Base-by-base conservation (phyloP, 2,888 invertebrate species). In the Ormia ochracea region DNA sequence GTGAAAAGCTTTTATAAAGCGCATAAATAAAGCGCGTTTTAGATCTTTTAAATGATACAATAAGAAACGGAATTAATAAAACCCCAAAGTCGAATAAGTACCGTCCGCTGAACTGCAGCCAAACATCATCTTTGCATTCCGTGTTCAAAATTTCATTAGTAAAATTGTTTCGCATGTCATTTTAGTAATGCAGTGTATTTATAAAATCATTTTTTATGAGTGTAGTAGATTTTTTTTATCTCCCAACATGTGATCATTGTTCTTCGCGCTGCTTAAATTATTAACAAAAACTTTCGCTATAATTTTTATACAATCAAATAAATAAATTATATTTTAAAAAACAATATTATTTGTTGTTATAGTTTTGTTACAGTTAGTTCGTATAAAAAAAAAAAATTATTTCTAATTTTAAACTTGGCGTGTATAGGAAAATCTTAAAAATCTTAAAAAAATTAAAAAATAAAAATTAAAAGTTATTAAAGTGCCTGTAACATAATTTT, bases 301-400 rank as follows among this genome's bases (percentile, higher is more conserved):
- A 66, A 23, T 72, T 72, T 68, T 41, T 41, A 14, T 17, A 14
- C 7, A 41, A 54, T 14, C 61, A 48, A 38, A 56, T 68, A 38
- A 14, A 52, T 14, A 56, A 23, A 48, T 21, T 10, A 28, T 14
- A 26, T 50, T 17, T 58, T 58, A 28, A 41, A 33, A 23, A n/a
- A n/a, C n/a, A n/a, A 45, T 65, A 52, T 70, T 68, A 66, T 58
- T 75, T 80, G 80, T 80, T 80, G 75, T 75, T 79, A 68, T 63
- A 68, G 33, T 66, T 70, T 66, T 66, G 66, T 66, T 72, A 61
- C 70, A 59, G 21, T 59, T 50, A 65, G 61, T 58, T 56, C 33
- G 21, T 28, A 43, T 65, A 63, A 28, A 72, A 70, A 31, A 23
- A 41, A 36, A 28, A 12, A 26, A 31, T 14, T n/a, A n/a, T 2